Evolutionary conservation across 2,888 invertebrate species (phyloP), one percentile per base, ranked within the genome.

Genomic region (Mythimna ferrago): DNA sequence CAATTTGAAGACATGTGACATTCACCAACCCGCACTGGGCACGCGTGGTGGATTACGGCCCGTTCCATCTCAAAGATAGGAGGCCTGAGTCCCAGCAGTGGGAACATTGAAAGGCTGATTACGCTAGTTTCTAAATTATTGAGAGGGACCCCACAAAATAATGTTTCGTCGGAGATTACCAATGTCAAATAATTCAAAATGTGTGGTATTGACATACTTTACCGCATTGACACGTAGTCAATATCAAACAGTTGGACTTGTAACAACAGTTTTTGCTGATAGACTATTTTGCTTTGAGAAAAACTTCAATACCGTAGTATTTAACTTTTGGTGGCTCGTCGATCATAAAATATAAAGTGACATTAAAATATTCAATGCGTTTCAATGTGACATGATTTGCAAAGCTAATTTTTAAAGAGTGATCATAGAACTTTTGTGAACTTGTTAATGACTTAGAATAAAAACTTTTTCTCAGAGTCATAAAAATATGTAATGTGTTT

Each of bases 371-470:
- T 21, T 53, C 2, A 53, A 53, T 53, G 9, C 53, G 53, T 53
- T 21, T 21, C 9, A 54, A 21, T 21, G n/a, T 4, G 19, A 48
- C 1, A 48, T 48, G 16, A 48, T 48, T 48, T 2, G 48, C 16
- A 19, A 48, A 48, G 16, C 19, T 16, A 48, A 54, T 54, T 26
- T 6, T 26, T 35, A 0, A 4, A 35, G 6, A n/a, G n/a, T 38
- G n/a, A 32, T n/a, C 41, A 2, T 26, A 35, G 41, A 21, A 44
- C 9, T 38, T 74, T 26, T 2, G 6, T 19, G 35, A 61, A 41
- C 16, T 70, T 63, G 10, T 53, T 71, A 53, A 78, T 78, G 26
- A 58, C 7, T 53, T 1, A 2, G 26, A 41, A 35, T 53, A 60
- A 44, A 48, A 53, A 48, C 44, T 53, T 71, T 21, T 21, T 6